Percentiles rank a stretch among this genome's conserved stretches.
phyloP scores from a whole-genome alignment of 2,113 vertebrate species.

The Centropristis striata region DNA sequence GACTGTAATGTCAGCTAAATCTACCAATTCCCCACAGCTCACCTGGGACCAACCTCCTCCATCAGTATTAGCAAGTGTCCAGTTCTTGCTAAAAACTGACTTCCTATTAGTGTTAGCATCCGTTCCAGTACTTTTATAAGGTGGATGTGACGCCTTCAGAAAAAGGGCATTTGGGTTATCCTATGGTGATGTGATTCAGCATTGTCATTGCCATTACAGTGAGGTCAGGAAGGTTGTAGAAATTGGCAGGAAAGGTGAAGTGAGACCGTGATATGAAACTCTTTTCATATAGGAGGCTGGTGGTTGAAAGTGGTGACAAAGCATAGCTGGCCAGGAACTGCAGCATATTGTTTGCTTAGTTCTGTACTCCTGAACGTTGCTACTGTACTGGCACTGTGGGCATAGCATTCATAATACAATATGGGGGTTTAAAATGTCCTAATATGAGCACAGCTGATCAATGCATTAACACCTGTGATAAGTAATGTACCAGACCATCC shows the following conservation, averaged over 20 bases:
- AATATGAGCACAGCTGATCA: no score
- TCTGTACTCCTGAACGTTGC: no score
- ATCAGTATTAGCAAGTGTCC: slow-evolving; percentile 84
- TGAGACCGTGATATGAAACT: neutral
- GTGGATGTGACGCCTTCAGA: slow-evolving; percentile 11
- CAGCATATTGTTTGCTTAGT: no score
- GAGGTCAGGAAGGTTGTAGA: slow-evolving; percentile 14
- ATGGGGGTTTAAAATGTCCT: no score
- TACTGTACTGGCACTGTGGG: no score
- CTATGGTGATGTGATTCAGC: slow-evolving; percentile 35
- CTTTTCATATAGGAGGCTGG: neutral
- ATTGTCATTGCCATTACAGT: slow-evolving; percentile 12
- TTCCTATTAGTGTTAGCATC: slow-evolving; percentile 36
- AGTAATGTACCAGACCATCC: no score
- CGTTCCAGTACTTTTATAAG: neutral
- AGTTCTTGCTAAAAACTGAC: slow-evolving; percentile 76
- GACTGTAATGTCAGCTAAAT: slow-evolving; percentile 84
- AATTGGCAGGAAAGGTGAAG: neutral
- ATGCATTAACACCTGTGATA: no score
- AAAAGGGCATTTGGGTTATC: slow-evolving; percentile 31
- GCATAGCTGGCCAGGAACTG: neutral
- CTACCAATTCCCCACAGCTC: slow-evolving; percentile 64
- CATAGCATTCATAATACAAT: no score
- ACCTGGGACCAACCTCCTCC: slow-evolving; percentile 74
- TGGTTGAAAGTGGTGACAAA: neutral